A percentile compares a stretch with the other conserved stretches of the same genome.
Conservation (phyloP, 2,113 vertebrate genomes). For the Rhegmatorhina hoffmannsi region DNA sequence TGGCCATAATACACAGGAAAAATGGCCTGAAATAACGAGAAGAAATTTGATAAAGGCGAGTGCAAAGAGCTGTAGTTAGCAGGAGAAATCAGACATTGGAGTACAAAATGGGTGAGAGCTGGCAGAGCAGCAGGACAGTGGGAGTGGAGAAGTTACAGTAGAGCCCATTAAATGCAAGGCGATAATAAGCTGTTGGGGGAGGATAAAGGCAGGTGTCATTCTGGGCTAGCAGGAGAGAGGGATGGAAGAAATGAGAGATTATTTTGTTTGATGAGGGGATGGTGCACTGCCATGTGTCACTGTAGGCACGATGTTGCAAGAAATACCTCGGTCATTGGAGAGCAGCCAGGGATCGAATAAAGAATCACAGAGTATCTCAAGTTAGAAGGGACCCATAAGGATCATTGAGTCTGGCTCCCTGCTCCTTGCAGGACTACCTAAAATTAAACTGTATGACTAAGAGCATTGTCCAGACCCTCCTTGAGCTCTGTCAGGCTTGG, state of each 20-base stretch:
- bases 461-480: background rate
- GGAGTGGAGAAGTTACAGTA: background rate
- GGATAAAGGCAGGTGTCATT: background rate
- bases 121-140: constrained; percentile 22
- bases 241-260: background rate
- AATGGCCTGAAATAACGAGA: background rate
- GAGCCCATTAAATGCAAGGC: constrained; percentile 14
- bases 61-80: background rate
- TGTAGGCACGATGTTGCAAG: background rate
- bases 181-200: constrained; percentile 26
- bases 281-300: background rate
- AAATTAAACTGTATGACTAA: background rate
- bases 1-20: background rate
- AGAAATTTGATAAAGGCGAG: background rate
- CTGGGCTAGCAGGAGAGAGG: background rate
- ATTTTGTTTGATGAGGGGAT: background rate
- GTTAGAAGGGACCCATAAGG: background rate
- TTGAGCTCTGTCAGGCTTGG: background rate
- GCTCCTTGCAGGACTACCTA: background rate
- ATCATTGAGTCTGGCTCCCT: background rate
- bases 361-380: background rate
- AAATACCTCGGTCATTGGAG: background rate
- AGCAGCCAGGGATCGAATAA: background rate
- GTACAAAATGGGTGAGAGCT: background rate
- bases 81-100: background rate